These are phyloP conservation scores for Sphaeramia orbicularis DNA, from an alignment of 2,797 vertebrate species.

Conservation along the genomic window DNA sequence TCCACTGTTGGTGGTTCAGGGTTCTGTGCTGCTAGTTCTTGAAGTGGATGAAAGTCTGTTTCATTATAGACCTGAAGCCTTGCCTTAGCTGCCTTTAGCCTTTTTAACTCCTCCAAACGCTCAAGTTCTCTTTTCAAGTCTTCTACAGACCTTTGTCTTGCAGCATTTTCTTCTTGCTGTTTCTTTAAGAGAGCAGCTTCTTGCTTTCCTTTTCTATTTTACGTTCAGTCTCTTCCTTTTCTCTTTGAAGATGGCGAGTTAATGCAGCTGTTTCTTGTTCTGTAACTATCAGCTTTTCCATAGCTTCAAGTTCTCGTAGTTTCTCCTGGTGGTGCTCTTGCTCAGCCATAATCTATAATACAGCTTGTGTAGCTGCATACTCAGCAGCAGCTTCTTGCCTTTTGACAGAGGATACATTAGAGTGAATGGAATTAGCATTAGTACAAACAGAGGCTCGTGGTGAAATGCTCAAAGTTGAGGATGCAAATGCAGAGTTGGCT, in stretches of 20 bases:
- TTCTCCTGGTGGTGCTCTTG: too few relatives aligned
- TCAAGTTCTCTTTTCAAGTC: constrained; percentile 3
- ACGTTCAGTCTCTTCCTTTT: constrained; percentile 5
- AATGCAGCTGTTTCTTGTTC: constrained; percentile 7
- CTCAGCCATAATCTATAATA: constrained; percentile 1
- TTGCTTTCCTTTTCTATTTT: background rate
- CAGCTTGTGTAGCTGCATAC: constrained; percentile 3
- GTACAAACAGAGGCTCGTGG: too few relatives aligned
- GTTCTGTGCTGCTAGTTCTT: too few relatives aligned
- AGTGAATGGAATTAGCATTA: background rate
- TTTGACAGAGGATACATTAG: background rate
- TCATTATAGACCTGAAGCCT: too few relatives aligned
- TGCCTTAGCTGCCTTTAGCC: too few relatives aligned
- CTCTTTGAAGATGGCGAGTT: background rate
- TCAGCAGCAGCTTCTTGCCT: constrained; percentile 15
- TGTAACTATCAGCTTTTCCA: background rate
- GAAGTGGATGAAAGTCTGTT: too few relatives aligned
- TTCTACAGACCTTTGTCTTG: too few relatives aligned
- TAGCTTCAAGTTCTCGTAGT: constrained; percentile 1
- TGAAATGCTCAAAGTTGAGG: too few relatives aligned
- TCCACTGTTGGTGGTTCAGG: too few relatives aligned
- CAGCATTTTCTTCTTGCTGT: constrained; percentile 20
- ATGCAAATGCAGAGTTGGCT: background rate
- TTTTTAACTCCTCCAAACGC: constrained; percentile 28
- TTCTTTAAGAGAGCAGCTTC: constrained; percentile 1